Evolutionary conservation across 2,113 vertebrate genomes (phyloP).

Genomic region (Epinephelus fuscoguttatus): DNA sequence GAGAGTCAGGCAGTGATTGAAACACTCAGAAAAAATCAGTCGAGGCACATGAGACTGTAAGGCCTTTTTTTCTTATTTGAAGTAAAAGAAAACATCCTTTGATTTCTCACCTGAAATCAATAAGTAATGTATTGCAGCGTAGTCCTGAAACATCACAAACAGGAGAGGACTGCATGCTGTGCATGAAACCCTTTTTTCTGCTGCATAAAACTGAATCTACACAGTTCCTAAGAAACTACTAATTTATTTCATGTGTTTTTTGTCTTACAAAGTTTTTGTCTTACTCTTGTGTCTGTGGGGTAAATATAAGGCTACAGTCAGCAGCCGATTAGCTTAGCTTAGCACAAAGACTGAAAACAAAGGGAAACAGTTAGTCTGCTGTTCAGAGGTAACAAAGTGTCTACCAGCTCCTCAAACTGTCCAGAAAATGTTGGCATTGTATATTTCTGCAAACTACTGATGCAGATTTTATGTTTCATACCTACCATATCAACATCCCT

Average conservation of each 20-base stretch:
- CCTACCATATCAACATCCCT: too few species aligned
- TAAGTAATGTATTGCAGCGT: constrained; percentile 45
- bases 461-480: too few species aligned
- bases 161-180: constrained; percentile 2
- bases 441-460: too few species aligned
- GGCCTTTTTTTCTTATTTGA: neutral
- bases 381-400: neutral
- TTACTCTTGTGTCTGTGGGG: neutral
- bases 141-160: constrained; percentile 22
- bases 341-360: too few species aligned
- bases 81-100: constrained; percentile 35
- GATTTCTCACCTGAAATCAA: constrained; percentile 55
- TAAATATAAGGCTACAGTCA: neutral
- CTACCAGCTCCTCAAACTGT: neutral
- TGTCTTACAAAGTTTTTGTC: neutral
- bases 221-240: neutral
- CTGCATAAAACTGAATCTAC: neutral
- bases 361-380: too few species aligned
- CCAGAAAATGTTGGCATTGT: too few species aligned
- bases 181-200: neutral
- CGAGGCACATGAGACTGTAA: neutral
- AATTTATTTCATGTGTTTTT: too few species aligned
- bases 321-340: too few species aligned
- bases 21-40: constrained; percentile 11
- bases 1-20: constrained; percentile 1